Conservation (phyloP, 2,797 vertebrate species). For the Coilia nasus region DNA sequence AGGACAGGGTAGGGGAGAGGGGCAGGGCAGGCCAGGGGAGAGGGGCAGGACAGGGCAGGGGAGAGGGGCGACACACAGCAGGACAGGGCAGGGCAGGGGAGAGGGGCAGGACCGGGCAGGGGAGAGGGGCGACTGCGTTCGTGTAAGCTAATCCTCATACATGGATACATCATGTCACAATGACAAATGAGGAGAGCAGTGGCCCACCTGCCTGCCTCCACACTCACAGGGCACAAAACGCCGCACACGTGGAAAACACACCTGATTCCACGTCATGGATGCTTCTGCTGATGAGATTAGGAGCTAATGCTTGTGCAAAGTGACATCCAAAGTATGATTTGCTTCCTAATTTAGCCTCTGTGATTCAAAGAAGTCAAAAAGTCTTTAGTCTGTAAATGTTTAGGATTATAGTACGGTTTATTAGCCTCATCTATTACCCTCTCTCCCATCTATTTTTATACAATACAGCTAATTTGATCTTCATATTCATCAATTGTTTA, state of each 20-base stretch:
- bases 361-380: no score
- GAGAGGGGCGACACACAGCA: no score
- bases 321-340: not conserved
- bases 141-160: conserved; percentile 32
- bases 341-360: not conserved
- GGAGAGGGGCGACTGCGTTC: not conserved
- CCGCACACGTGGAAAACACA: not conserved
- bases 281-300: not conserved
- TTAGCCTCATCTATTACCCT: no score
- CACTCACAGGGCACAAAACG: not conserved
- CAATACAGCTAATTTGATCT: no score
- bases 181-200: conserved; percentile 13
- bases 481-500: no score
- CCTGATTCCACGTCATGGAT: not conserved
- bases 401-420: not conserved
- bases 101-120: not conserved
- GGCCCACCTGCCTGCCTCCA: conserved; percentile 25
- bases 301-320: not conserved
- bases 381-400: no score
- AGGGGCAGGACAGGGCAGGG: not conserved
- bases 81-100: not conserved
- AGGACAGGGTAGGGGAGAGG: not conserved
- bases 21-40: not conserved
- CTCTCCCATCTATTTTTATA: no score
- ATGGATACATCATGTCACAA: conserved; percentile 40